phyloP scores from a whole-genome alignment of 2,888 invertebrate species.

The Drosophila multiciliata region DNA sequence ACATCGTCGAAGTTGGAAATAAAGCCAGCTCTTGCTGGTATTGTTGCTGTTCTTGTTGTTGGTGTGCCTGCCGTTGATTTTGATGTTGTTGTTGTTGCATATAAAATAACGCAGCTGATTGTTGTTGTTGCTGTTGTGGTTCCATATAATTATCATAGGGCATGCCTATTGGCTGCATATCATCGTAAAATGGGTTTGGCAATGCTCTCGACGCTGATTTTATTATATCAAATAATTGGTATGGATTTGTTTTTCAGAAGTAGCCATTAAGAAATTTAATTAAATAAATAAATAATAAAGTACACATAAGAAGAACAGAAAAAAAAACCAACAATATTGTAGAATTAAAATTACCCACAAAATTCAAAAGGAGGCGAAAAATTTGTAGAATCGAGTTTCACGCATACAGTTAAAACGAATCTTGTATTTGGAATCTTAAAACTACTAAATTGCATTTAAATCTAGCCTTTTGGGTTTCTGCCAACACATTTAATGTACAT shows the following conservation, averaged over 20 bases:
- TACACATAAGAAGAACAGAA: neutral
- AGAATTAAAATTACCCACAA: slow-evolving; percentile 23
- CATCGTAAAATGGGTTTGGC: slow-evolving; percentile 85
- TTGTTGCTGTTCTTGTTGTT: slow-evolving; percentile 26
- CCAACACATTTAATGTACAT: slow-evolving; percentile 13
- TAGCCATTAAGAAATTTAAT: slow-evolving; percentile 48
- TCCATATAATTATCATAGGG: slow-evolving; percentile 54
- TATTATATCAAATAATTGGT: slow-evolving; percentile 37
- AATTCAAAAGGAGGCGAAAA: slow-evolving; percentile 19
- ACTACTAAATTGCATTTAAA: neutral
- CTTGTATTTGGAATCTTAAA: slow-evolving; percentile 14
- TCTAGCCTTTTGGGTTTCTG: slow-evolving; percentile 23
- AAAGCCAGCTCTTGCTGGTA: slow-evolving; percentile 41
- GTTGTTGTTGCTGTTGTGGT: slow-evolving; percentile 38
- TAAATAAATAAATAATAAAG: slow-evolving; percentile 38
- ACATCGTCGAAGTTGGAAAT: slow-evolving; percentile 44
- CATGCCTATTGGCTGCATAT: slow-evolving; percentile 61
- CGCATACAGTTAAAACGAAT: slow-evolving; percentile 44
- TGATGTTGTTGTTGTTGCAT: slow-evolving; percentile 59
- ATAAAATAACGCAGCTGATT: slow-evolving; percentile 46
- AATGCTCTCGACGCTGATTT: slow-evolving; percentile 64
- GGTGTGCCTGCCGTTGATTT: slow-evolving; percentile 45
- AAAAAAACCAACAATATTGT: slow-evolving; percentile 15
- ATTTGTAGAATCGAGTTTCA: slow-evolving; percentile 37
- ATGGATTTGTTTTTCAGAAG: slow-evolving; percentile 11